Evolutionary conservation across 2,888 invertebrate species (phyloP).

Genomic region (Clusia tigrina): DNA sequence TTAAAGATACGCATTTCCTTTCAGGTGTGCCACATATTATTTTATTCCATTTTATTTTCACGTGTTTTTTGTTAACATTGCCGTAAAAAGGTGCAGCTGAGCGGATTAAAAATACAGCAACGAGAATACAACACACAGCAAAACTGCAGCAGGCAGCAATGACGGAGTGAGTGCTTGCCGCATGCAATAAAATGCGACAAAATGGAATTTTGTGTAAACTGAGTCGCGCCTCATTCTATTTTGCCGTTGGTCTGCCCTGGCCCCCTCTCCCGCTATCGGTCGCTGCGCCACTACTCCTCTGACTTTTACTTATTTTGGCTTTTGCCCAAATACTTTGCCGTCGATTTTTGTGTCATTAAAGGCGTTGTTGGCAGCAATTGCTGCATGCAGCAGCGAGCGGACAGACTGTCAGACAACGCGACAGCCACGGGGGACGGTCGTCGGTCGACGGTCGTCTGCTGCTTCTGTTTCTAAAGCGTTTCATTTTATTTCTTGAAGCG

Average conservation of each 20-base stretch:
- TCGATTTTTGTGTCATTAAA: not conserved
- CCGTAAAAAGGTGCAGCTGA: slow-evolving; percentile 43
- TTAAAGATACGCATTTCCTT: slow-evolving; percentile 8
- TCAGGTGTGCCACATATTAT: slow-evolving; percentile 5
- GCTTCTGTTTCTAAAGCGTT: not conserved
- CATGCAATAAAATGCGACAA: slow-evolving; percentile 9
- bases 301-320: not conserved
- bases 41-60: not conserved
- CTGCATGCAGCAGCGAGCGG: not conserved
- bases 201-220: slow-evolving; percentile 6
- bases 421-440: not conserved
- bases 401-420: not conserved
- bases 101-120: slow-evolving; percentile 32
- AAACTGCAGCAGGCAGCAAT: slow-evolving; percentile 1
- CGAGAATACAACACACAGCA: slow-evolving; percentile 6
- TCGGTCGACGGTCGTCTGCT: too few species aligned
- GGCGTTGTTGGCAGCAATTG: not conserved
- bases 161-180: not conserved
- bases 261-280: not conserved
- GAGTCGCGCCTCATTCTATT: not conserved
- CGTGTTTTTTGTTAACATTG: not conserved
- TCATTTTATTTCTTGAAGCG: not conserved
- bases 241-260: too few species aligned
- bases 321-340: not conserved
- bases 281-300: not conserved